phyloP scores from a whole-genome alignment of 2,888 invertebrate genomes.

The Gortyna flavago region DNA sequence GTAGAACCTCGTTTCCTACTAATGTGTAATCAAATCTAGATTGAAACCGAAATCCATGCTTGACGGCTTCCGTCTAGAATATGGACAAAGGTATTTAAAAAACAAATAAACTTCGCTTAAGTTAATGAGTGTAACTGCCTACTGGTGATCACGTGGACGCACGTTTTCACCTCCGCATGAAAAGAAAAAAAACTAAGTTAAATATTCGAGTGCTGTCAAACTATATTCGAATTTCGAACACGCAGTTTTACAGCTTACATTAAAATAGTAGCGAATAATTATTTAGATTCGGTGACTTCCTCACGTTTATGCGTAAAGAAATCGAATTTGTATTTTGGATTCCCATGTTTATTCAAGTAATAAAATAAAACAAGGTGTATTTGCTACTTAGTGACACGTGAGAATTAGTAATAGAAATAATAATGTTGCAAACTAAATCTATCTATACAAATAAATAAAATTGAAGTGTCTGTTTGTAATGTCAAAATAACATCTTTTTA shows the following conservation, averaged over 20 bases:
- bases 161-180: constrained; percentile 11
- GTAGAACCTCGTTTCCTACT: neutral
- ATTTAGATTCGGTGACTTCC: constrained; percentile 43
- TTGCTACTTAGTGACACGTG: constrained; percentile 12
- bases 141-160: constrained; percentile 14
- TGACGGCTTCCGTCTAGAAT: neutral
- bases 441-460: too few relatives aligned
- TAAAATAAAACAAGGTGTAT: constrained; percentile 41
- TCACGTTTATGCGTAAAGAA: constrained; percentile 29
- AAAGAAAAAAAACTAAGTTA: neutral
- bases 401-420: neutral
- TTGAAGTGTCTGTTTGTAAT: too few relatives aligned
- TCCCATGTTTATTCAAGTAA: constrained; percentile 32
- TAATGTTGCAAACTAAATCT: neutral
- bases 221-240: constrained; percentile 4
- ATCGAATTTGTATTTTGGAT: constrained; percentile 28
- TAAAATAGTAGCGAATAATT: constrained; percentile 35
- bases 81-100: constrained; percentile 6
- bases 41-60: neutral
- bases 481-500: too few relatives aligned
- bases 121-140: constrained; percentile 22
- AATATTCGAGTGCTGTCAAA: constrained; percentile 10
- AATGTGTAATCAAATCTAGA: neutral
- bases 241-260: constrained; percentile 27
- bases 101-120: constrained; percentile 26